Conservation (phyloP, 2,113 vertebrate genomes). For the Poecilia latipinna region DNA sequence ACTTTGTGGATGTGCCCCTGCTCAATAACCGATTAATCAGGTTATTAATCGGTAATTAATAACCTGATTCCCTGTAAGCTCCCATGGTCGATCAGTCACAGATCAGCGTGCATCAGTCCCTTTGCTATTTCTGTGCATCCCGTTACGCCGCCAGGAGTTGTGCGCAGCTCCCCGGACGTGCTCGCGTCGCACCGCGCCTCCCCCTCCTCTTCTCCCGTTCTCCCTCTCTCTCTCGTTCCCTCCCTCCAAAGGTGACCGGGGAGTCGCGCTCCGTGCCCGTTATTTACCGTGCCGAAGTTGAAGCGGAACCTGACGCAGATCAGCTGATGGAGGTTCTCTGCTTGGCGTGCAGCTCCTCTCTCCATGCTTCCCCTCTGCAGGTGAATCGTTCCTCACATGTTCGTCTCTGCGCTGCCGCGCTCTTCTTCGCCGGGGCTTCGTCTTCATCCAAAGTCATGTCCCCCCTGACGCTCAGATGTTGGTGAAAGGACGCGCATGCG, state of each 20-base stretch:
- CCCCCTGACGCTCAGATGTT: conserved; percentile 75
- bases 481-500: conserved; percentile 79
- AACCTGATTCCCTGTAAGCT: no score
- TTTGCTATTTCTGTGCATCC: background rate
- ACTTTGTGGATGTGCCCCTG: no score
- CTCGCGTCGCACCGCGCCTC: background rate
- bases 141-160: background rate
- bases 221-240: background rate
- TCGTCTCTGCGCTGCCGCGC: background rate
- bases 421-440: background rate
- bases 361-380: conserved; percentile 33
- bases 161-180: background rate
- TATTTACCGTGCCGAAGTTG: conserved; percentile 21
- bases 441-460: background rate
- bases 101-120: background rate
- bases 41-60: no score
- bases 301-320: conserved; percentile 31
- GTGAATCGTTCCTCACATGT: conserved; percentile 36
- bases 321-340: conserved; percentile 1
- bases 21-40: no score
- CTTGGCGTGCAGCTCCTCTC: conserved; percentile 33
- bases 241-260: conserved; percentile 47
- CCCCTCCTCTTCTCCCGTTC: background rate
- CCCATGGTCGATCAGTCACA: background rate
- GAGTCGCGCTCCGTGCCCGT: conserved; percentile 30